Conservation (phyloP, 2,888 invertebrate species). For the Epistrophella euchroma region DNA sequence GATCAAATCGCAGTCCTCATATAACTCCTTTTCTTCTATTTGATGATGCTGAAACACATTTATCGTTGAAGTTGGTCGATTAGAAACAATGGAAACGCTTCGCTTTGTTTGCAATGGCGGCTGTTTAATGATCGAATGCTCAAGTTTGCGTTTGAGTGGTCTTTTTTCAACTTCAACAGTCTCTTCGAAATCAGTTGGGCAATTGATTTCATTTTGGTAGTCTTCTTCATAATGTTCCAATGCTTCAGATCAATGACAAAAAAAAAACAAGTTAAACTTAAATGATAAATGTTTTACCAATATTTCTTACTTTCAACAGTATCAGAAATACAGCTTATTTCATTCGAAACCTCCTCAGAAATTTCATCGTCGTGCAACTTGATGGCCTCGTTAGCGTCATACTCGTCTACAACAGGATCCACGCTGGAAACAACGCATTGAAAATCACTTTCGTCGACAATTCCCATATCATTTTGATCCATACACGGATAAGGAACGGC, state of each 20-base stretch:
- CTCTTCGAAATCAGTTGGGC: conserved; percentile 32
- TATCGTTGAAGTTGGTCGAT: conserved; percentile 38
- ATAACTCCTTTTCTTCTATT: background rate
- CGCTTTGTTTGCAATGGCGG: background rate
- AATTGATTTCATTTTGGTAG: conserved; percentile 1
- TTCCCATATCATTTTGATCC: background rate
- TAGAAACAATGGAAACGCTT: background rate
- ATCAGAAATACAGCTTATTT: conserved; percentile 33
- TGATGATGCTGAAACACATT: background rate
- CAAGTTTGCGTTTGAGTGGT: conserved; percentile 44
- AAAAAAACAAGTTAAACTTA: background rate
- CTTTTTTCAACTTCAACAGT: background rate
- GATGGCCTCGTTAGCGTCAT: background rate
- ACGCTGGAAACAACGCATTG: conserved; percentile 62
- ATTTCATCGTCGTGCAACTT: background rate
- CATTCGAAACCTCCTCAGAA: conserved; percentile 30
- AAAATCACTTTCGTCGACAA: conserved; percentile 31
- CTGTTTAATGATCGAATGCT: background rate
- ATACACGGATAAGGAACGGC: conserved; percentile 79
- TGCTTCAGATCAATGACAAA: background rate
- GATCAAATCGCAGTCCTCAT: conserved; percentile 1
- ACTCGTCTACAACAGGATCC: conserved; percentile 25
- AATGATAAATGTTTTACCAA: too few relatives aligned
- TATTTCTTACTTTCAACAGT: conserved; percentile 45
- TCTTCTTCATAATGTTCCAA: conserved; percentile 45